Conservation (phyloP, 2,888 invertebrate genomes). For the Lepidocyrtoides sp. region DNA sequence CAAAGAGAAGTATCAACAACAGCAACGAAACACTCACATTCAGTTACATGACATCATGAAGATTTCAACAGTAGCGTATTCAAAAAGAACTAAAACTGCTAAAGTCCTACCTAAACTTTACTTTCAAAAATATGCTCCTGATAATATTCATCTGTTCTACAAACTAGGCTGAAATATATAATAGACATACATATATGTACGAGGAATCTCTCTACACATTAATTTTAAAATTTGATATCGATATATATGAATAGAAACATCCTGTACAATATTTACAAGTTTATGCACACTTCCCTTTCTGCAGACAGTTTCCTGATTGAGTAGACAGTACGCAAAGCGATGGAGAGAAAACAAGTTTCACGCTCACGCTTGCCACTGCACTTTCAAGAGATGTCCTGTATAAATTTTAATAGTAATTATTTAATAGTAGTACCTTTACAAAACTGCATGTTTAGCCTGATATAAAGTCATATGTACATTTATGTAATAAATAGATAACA, state of each 20-base stretch:
- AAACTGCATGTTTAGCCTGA: not conserved
- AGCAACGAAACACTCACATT: no score
- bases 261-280: conserved; percentile 81
- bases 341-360: conserved; percentile 18
- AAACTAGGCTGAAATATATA: not conserved
- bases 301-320: not conserved
- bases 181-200: not conserved
- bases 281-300: conserved; percentile 82
- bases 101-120: no score
- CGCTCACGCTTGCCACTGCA: not conserved
- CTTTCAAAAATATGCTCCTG: no score
- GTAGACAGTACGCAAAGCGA: not conserved
- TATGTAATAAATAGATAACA: not conserved
- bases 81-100: no score
- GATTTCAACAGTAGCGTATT: no score
- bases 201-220: not conserved
- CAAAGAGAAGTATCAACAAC: no score
- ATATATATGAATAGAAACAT: conserved; percentile 58
- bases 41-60: no score
- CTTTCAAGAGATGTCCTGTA: not conserved
- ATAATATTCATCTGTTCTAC: no score
- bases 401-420: not conserved
- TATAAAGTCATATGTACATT: not conserved
- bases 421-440: not conserved
- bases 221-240: no score